A percentile compares a stretch with the other conserved stretches of the same genome.
Evolutionary conservation across 2,113 vertebrate genomes (phyloP).

Genomic region (Mixornis gularis): DNA sequence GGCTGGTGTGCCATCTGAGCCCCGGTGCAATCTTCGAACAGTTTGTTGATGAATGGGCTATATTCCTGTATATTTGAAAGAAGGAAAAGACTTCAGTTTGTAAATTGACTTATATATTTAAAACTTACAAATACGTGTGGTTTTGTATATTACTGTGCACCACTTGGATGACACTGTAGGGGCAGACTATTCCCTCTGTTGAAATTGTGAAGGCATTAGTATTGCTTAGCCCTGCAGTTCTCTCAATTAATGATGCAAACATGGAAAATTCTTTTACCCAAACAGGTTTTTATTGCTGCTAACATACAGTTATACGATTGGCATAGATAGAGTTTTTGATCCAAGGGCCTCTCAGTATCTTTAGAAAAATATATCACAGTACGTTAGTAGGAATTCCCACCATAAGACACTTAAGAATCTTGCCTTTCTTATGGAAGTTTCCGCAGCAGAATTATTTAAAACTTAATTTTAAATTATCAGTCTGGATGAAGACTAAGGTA

Average conservation of each 20-base stretch:
- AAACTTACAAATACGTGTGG: neutral
- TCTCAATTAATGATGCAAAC: neutral
- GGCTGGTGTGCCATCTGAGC: neutral
- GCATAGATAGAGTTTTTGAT: neutral
- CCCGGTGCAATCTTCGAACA: neutral
- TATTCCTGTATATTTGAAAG: neutral
- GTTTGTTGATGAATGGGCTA: neutral
- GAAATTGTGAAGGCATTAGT: neutral
- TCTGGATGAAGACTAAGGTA: neutral
- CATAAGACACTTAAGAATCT: neutral
- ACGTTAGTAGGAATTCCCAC: neutral
- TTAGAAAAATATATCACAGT: neutral
- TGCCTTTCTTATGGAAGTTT: conserved; percentile 2
- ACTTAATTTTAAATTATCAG: neutral
- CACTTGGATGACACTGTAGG: neutral
- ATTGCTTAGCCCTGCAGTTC: neutral
- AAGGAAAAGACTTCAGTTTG: neutral
- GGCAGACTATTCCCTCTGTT: neutral
- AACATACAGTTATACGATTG: neutral
- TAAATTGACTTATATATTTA: neutral
- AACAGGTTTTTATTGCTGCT: neutral
- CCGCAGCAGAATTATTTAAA: neutral
- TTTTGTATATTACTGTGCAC: neutral
- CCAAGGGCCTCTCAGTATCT: neutral
- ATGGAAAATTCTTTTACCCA: neutral